Evolutionary conservation across 2,888 invertebrate genomes (phyloP), one percentile per base, ranked within the genome.

Genomic region (Noctua pronuba): DNA sequence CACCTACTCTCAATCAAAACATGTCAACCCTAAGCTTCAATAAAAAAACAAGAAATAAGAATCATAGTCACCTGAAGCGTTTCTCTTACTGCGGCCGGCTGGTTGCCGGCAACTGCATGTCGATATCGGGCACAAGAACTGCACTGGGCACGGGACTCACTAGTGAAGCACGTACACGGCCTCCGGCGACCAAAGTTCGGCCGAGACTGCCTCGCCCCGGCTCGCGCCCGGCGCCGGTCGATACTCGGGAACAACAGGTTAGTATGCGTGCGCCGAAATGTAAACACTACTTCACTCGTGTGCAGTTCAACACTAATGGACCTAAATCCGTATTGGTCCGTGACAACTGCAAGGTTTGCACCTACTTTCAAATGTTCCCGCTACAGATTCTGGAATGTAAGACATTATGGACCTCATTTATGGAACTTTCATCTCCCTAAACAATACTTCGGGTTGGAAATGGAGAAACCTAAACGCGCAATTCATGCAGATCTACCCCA

Each of bases 201-300:
- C 90, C 92, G 90, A 91, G 93, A 95, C 95, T 94, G 95, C 69
- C 77, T 90, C 93, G 90, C 91, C 90, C 87, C 88, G 89, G 81
- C 72, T 77, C 75, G 83, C 90, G 90, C 85, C 91, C 91, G 91
- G 90, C 91, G 90, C 91, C 91, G 94, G 94, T 95, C 95, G 95
- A 95, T 95, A 94, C 85, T 77, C 89, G 87, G 65, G 65, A 91
- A 92, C 95, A 95, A 96, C 96, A 95, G 95, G 96, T 95, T 94
- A 92, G 88, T 81, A 86, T 95, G 95, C 95, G 95, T 95, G 95
- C 96, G 95, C 95, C 94, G 94, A 88, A 82, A 83, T 82, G 88
- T 88, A 89, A 88, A 88, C 89, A 89, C 86, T 77, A 69, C 78
- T 79, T 77, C 80, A 77, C 76, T 72, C 88, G 84, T 79, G 80